Conservation (phyloP, 2,113 vertebrate species). For the Tragelaphus scriptus region DNA sequence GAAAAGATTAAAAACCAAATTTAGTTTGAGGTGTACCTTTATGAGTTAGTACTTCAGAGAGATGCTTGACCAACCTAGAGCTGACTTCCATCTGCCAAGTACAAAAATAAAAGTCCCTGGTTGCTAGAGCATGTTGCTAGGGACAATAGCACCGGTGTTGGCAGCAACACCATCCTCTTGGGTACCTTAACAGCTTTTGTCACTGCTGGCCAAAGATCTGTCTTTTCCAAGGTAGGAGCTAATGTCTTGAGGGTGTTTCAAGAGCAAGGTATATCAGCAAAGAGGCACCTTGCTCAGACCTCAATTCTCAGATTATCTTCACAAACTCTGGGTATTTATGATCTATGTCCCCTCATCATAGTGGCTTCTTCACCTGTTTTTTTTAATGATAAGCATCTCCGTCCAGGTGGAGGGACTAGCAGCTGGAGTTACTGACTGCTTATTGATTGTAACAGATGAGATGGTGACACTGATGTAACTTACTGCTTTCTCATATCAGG, state of each 20-base stretch:
- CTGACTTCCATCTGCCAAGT: neutral
- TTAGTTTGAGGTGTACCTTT: neutral
- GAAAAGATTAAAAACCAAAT: neutral
- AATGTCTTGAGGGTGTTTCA: neutral
- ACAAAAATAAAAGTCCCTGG: neutral
- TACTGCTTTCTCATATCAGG: neutral
- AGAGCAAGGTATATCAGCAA: neutral
- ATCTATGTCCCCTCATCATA: no score
- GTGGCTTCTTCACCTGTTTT: neutral
- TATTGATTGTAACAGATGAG: no score
- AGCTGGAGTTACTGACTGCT: neutral
- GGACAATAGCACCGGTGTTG: neutral
- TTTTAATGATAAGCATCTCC: neutral
- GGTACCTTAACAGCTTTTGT: neutral
- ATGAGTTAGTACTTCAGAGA: neutral
- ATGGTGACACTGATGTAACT: neutral
- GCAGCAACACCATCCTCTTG: neutral
- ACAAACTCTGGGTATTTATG: neutral
- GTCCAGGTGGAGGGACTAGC: no score
- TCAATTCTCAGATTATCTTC: neutral
- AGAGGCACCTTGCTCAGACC: neutral
- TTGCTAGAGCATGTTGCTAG: neutral
- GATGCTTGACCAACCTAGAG: neutral
- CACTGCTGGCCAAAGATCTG: neutral
- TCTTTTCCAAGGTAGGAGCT: neutral